Percentiles rank a stretch among this genome's conserved stretches.
Conservation (phyloP, 1,140 invertebrate species). For the fruit fly (Drosophila melanogaster) region Release_6_plus_ISO1_MT NT_037436.4:11751001-11751500, state of each 20-base stretch:
- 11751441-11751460: conserved; percentile 32
- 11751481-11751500: conserved; percentile 46
- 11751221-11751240: background rate
- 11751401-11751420: conserved; percentile 25
- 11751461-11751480: conserved; percentile 50
- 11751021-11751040: conserved; percentile 32
- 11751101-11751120: too few species aligned
- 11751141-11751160: too few species aligned
- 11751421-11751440: conserved; percentile 42
- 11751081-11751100: too few species aligned
- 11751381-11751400: conserved; percentile 38
- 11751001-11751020: conserved; percentile 22
- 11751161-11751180: too few species aligned
- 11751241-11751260: background rate
- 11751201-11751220: background rate
- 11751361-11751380: conserved; percentile 45
- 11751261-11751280: background rate
- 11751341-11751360: conserved; percentile 49
- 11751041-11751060: background rate
- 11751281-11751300: background rate
- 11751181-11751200: background rate
- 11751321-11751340: conserved; percentile 30
- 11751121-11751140: too few species aligned
- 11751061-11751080: background rate
- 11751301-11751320: conserved; percentile 55